Percentiles rank a stretch among this genome's conserved stretches.
Evolutionary conservation across 2,797 vertebrate species (phyloP).

Genomic region (Scarus forsteni): DNA sequence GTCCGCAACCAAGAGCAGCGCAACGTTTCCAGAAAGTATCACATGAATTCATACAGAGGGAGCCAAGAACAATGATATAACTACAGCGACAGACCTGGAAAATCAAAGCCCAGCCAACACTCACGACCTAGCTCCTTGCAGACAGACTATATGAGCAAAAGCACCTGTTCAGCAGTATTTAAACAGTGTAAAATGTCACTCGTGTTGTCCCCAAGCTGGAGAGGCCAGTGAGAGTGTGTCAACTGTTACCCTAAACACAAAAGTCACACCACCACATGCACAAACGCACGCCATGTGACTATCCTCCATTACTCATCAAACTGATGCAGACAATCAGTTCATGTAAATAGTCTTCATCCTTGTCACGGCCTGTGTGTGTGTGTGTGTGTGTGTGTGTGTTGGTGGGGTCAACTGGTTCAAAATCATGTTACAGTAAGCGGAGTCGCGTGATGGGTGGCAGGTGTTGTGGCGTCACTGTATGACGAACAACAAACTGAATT

Average conservation of each 20-base stretch:
- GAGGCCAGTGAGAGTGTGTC: slow-evolving; percentile 14
- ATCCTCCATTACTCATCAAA: slow-evolving; percentile 8
- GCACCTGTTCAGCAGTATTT: slow-evolving; percentile 7
- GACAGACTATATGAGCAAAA: neutral
- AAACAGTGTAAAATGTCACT: slow-evolving; percentile 39
- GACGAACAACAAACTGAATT: neutral
- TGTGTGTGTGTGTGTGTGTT: slow-evolving; percentile 27
- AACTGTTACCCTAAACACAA: slow-evolving; percentile 26
- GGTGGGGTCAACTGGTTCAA: slow-evolving; percentile 51
- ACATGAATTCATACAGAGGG: slow-evolving; percentile 50
- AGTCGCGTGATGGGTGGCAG: slow-evolving; percentile 48
- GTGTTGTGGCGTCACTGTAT: slow-evolving; percentile 30
- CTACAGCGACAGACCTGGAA: slow-evolving; percentile 3
- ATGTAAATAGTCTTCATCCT: slow-evolving; percentile 59
- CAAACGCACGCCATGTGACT: slow-evolving; percentile 41
- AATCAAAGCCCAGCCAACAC: neutral
- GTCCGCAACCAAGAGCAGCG: slow-evolving; percentile 7
- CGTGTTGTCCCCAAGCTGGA: slow-evolving; percentile 34
- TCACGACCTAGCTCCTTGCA: neutral
- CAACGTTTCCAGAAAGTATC: slow-evolving; percentile 43
- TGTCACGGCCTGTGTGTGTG: slow-evolving; percentile 28
- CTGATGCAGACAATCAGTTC: slow-evolving; percentile 43
- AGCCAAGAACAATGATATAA: slow-evolving; percentile 33
- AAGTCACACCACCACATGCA: slow-evolving; percentile 16
- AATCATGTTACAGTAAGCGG: slow-evolving; percentile 46